Base-by-base conservation (phyloP, 2,113 vertebrate species). In the Furnarius figulus region DNA sequence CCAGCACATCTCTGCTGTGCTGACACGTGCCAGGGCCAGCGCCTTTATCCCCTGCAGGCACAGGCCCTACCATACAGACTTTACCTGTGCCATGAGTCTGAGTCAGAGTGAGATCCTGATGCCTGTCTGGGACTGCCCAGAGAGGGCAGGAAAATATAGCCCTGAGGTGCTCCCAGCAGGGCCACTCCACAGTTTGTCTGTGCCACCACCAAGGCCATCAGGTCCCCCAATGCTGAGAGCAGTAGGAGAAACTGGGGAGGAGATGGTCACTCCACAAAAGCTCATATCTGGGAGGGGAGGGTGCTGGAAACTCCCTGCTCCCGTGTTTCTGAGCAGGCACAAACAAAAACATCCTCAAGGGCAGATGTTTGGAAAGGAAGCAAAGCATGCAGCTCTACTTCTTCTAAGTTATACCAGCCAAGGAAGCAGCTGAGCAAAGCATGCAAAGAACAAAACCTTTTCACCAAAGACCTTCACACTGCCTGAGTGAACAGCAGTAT, bases 151-250 rank as follows among this genome's bases (percentile, higher is more conserved):
- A 68, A 89, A 80, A 50, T 37, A 37, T 31, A 70, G 72, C 10
- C 39, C 39, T 16, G 10, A 47, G 42, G 20, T 35, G 9, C 11
- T 33, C 5, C 13, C 39, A 28, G 31, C 67, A 65, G 23, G 35
- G 62, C 22, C 10, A 22, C 37, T 10, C 55, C 56, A 27, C 1
- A 0, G 49, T 16, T 65, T 37, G 7, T 17, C 24, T 11, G 10
- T 28, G 24, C 8, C 58, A 71, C n/a, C 46, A 11, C 19, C 0
- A 1, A 16, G 27, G 16, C 39, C 12, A 0, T 11, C 52, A 4
- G 12, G 25, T 28, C 7, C 24, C 28, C 8, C 0, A 1, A 3
- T 0, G 0, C 40, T 47, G 33, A 1, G 2, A 28, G 39, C 27
- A 31, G 68, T 18, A 75, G 33, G 14, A 10, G 58, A 73, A 56